These are phyloP conservation scores for Tiliacea citrago DNA, from an alignment of 2,888 invertebrate species.

Conservation along the genomic window DNA sequence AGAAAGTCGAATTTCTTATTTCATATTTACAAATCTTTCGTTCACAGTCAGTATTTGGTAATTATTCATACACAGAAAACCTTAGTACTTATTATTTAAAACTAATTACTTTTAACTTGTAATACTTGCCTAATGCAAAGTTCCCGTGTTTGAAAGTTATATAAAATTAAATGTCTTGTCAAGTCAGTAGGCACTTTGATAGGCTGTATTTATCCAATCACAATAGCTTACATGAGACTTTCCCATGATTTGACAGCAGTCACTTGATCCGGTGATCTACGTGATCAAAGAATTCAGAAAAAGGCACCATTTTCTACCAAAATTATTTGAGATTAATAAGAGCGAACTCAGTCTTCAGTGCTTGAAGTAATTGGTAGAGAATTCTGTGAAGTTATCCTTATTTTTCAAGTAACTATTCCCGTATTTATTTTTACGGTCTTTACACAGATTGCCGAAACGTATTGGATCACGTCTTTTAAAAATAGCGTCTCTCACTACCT, in stretches of 20 bases:
- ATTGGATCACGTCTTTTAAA: neutral
- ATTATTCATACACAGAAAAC: slow-evolving; percentile 2
- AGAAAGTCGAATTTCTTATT: slow-evolving; percentile 10
- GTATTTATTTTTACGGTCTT: neutral
- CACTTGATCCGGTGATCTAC: neutral
- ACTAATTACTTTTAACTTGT: neutral
- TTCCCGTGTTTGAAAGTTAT: neutral
- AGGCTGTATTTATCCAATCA: neutral
- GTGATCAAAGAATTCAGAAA: neutral
- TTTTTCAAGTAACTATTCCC: slow-evolving; percentile 10
- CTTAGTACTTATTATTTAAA: slow-evolving; percentile 15
- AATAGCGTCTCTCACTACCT: slow-evolving; percentile 24
- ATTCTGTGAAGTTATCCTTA: neutral
- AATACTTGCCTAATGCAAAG: neutral
- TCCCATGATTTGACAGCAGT: neutral
- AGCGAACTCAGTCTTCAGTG: slow-evolving; percentile 29
- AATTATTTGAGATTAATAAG: slow-evolving; percentile 1
- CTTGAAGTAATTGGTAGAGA: slow-evolving; percentile 11
- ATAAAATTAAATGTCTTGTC: neutral
- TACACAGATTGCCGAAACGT: neutral
- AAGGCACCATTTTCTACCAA: neutral
- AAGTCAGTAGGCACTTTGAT: neutral
- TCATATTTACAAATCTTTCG: slow-evolving; percentile 30
- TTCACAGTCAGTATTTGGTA: slow-evolving; percentile 32
- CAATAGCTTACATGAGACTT: neutral